A percentile compares a stretch with the other conserved stretches of the same genome.
Conservation (phyloP, 2,888 invertebrate species). For the Standfussiana lucernea region DNA sequence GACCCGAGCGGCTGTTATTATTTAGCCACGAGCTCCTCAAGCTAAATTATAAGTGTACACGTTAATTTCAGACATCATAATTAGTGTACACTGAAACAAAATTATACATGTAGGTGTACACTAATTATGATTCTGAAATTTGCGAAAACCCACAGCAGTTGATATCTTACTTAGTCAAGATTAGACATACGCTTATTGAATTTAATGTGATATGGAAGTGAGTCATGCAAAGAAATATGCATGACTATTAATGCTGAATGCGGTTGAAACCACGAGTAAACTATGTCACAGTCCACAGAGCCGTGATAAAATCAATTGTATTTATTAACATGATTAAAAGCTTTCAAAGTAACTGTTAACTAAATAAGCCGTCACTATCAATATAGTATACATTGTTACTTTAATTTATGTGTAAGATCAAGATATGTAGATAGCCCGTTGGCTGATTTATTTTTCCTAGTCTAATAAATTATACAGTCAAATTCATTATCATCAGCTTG, state of each 20-base stretch:
- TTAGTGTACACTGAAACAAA: too few relatives aligned
- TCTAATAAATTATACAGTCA: conserved; percentile 7
- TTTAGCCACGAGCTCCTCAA: too few relatives aligned
- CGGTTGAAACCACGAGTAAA: conserved; percentile 14
- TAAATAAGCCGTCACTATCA: not conserved
- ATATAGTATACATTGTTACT: not conserved
- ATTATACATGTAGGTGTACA: too few relatives aligned
- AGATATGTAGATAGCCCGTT: not conserved
- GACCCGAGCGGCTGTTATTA: too few relatives aligned
- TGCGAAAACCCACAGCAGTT: not conserved
- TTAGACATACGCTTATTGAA: conserved; percentile 18
- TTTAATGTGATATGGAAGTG: conserved; percentile 18
- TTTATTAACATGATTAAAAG: conserved; percentile 34
- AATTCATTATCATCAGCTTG: conserved; percentile 17
- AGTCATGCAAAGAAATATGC: conserved; percentile 25
- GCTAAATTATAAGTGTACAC: too few relatives aligned
- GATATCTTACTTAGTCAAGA: conserved; percentile 10
- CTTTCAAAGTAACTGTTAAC: conserved; percentile 1
- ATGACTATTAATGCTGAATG: conserved; percentile 3
- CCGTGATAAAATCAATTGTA: conserved; percentile 29
- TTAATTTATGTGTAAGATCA: conserved; percentile 10
- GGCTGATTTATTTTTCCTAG: not conserved
- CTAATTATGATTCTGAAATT: not conserved
- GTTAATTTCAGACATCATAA: too few relatives aligned
- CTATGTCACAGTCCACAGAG: conserved; percentile 15